Evolutionary conservation across 2,113 vertebrate genomes (phyloP).

Genomic region (Conger conger): DNA sequence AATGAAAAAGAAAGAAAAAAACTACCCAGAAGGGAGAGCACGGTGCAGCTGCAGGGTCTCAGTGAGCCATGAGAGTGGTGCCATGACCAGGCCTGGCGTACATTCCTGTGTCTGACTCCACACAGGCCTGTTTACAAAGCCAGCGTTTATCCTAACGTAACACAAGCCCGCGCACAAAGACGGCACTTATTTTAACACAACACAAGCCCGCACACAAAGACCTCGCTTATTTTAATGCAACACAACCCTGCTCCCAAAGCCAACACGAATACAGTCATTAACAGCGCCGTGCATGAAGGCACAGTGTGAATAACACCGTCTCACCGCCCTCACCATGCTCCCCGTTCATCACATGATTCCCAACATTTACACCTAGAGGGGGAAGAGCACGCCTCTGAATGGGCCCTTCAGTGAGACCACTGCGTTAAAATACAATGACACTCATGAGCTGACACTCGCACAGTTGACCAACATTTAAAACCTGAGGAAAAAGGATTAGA

Average conservation of each 20-base stretch:
- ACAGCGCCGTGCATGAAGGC: not conserved
- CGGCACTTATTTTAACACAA: not conserved
- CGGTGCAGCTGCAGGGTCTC: not conserved
- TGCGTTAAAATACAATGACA: constrained; percentile 54
- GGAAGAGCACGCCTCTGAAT: constrained; percentile 40
- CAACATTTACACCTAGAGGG: constrained; percentile 51
- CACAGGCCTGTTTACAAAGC: not conserved
- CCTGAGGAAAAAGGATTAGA: not conserved
- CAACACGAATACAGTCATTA: not conserved
- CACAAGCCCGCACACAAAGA: not conserved
- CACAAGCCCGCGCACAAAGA: not conserved
- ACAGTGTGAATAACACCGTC: not conserved
- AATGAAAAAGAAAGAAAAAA: not conserved
- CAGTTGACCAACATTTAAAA: not conserved
- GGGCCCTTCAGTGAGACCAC: constrained; percentile 50
- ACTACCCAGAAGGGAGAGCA: not conserved
- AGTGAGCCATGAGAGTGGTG: not conserved
- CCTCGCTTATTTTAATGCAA: not conserved
- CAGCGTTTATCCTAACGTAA: not conserved
- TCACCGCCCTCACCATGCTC: constrained; percentile 44
- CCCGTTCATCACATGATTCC: constrained; percentile 66
- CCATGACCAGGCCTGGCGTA: not conserved
- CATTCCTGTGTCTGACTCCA: not conserved
- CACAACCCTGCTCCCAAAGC: not conserved
- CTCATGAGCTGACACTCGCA: not conserved